Percentiles rank a stretch among this genome's conserved stretches.
phyloP scores from a whole-genome alignment of 1,140 invertebrate species.

The Luehdorfia chinensis region DNA sequence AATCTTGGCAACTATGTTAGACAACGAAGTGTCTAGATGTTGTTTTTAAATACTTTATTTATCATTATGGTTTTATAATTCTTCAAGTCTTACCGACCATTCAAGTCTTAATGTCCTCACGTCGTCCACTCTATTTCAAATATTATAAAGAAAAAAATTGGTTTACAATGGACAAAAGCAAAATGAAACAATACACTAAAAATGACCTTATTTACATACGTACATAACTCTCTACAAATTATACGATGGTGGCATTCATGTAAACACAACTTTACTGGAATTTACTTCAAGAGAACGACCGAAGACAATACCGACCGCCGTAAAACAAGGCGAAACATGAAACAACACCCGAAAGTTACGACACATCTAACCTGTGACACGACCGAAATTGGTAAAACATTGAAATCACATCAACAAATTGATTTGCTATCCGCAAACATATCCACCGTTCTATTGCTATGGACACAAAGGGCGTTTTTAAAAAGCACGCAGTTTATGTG shows the following conservation, averaged over 20 bases:
- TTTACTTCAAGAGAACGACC: not conserved
- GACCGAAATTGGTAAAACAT: slow-evolving; percentile 25
- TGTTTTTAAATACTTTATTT: no score
- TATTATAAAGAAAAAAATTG: no score
- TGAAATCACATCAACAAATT: slow-evolving; percentile 20
- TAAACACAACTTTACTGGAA: not conserved
- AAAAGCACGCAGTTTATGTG: not conserved
- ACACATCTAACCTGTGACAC: slow-evolving; percentile 25
- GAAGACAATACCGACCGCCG: not conserved
- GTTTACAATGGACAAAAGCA: no score
- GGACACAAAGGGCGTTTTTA: not conserved
- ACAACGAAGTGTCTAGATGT: no score
- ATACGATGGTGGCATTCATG: not conserved
- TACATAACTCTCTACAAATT: no score
- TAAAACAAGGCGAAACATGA: slow-evolving; percentile 4
- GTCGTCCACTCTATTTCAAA: no score
- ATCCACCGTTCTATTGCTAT: not conserved
- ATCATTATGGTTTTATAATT: no score
- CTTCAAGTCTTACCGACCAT: no score
- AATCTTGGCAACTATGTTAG: no score
- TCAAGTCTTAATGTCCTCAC: no score
- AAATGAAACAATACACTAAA: no score
- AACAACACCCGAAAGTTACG: slow-evolving; percentile 21
- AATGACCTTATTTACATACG: not conserved
- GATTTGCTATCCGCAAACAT: not conserved